Conservation (phyloP, 2,797 vertebrate genomes). For the Sciurus carolinensis region DNA sequence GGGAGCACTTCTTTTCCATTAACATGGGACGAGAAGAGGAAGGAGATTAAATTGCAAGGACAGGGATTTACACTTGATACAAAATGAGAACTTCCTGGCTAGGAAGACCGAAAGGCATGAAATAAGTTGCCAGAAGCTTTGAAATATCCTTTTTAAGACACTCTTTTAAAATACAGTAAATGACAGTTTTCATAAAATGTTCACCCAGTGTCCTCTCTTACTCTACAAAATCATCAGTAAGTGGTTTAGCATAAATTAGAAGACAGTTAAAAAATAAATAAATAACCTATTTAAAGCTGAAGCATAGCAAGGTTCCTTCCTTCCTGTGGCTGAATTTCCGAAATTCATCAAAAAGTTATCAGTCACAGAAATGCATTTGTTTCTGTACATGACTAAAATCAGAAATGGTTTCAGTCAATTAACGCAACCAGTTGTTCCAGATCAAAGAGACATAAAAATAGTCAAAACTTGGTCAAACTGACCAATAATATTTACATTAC, state of each 20-base stretch:
- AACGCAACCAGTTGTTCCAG: neutral
- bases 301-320: neutral
- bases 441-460: conserved; percentile 24
- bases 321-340: neutral
- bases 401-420: neutral
- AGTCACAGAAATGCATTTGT: neutral
- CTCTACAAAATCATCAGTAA: neutral
- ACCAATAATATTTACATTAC: neutral
- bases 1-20: conserved; percentile 10
- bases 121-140: conserved; percentile 23
- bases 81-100: conserved; percentile 45
- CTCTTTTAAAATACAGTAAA: neutral
- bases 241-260: conserved; percentile 53
- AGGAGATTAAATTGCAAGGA: conserved; percentile 13
- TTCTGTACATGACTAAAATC: neutral
- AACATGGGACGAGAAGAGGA: neutral
- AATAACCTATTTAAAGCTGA: neutral
- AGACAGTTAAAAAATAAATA: neutral
- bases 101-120: neutral
- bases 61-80: neutral
- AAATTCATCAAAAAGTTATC: conserved; percentile 4
- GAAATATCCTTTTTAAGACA: conserved; percentile 51
- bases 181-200: neutral
- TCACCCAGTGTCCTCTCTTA: conserved; percentile 47
- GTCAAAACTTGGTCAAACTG: conserved; percentile 21